Evolutionary conservation across 2,113 vertebrate species (phyloP), one percentile per base, ranked within the genome.

Genomic region (Microtus montanus): DNA sequence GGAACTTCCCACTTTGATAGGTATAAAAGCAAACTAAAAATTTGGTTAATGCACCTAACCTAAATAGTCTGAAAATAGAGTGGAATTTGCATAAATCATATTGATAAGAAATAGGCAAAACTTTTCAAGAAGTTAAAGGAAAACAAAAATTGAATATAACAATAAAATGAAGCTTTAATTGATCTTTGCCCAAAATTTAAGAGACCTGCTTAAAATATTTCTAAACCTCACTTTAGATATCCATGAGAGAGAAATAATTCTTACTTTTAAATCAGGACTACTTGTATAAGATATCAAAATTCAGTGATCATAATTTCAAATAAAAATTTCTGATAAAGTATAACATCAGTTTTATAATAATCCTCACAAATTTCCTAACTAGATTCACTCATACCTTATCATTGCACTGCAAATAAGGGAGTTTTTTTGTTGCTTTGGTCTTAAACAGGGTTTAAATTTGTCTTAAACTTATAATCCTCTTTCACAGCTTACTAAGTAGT

Each of bases 71-170:
- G 64, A 89, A 77, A 74, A 86, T 41, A 71, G 38, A 89, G 20
- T 66, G 89, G 2, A 19, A 87, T 82, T 92, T 93, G 49, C 52
- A 71, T 66, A 12, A 44, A 78, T 66, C 15, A 26, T 26, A 74
- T 63, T 33, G 73, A 14, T 90, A 64, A 86, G 24, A 90, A 90
- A 91, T 54, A 49, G 7, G 30, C 79, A 87, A 80, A 92, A 22
- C 2, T 61, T 84, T 90, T 88, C 38, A 92, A 87, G 35, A 87
- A 88, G 24, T 88, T 92, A 82, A 93, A 92, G 64, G 63, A 91
- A 92, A 94, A 89, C 64, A 19, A 77, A 80, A 87, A 92, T 26
- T 92, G 80, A 90, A 44, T 92, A 85, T 64, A 68, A 94, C 94
- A 95, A 22, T 74, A 41, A 96, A 87, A 70, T 52, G 52, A 78